These are phyloP conservation scores for Cenopis cana DNA, from an alignment of 2,888 invertebrate genomes.

Conservation along the genomic window DNA sequence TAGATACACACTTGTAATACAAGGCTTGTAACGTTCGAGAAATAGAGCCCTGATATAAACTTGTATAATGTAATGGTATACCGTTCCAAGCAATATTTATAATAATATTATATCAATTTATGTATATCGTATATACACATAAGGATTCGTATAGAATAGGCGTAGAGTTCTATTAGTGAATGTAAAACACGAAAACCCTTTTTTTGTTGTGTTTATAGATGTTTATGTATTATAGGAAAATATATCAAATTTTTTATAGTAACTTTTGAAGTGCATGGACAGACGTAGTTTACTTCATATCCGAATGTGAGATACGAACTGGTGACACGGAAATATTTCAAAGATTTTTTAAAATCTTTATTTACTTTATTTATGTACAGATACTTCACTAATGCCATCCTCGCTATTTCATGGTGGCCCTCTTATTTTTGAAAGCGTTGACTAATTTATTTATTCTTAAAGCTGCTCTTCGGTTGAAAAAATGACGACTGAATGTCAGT, in stretches of 20 bases:
- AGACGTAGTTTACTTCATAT: conserved; percentile 34
- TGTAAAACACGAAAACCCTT: conserved; percentile 44
- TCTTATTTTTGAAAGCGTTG: too few species aligned
- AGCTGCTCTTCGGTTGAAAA: too few species aligned
- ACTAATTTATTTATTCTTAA: too few species aligned
- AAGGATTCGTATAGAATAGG: conserved; percentile 30
- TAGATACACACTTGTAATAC: too few species aligned
- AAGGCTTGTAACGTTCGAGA: too few species aligned
- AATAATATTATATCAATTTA: conserved; percentile 28
- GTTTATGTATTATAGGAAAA: conserved; percentile 47
- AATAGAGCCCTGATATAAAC: conserved; percentile 38
- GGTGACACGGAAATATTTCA: conserved; percentile 20
- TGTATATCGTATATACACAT: conserved; percentile 26
- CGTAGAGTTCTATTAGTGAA: conserved; percentile 38
- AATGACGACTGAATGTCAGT: too few species aligned
- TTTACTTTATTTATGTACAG: too few species aligned
- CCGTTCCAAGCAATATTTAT: conserved; percentile 44
- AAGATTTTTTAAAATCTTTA: neutral
- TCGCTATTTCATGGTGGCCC: too few species aligned
- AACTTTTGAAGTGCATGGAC: conserved; percentile 42
- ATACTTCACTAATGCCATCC: too few species aligned
- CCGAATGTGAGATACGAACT: neutral
- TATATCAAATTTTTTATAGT: conserved; percentile 52
- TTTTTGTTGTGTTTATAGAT: conserved; percentile 49
- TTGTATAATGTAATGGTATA: conserved; percentile 36